These are phyloP conservation scores for Brachynemurus nebulosus DNA, from an alignment of 2,888 invertebrate species.

Conservation along the genomic window DNA sequence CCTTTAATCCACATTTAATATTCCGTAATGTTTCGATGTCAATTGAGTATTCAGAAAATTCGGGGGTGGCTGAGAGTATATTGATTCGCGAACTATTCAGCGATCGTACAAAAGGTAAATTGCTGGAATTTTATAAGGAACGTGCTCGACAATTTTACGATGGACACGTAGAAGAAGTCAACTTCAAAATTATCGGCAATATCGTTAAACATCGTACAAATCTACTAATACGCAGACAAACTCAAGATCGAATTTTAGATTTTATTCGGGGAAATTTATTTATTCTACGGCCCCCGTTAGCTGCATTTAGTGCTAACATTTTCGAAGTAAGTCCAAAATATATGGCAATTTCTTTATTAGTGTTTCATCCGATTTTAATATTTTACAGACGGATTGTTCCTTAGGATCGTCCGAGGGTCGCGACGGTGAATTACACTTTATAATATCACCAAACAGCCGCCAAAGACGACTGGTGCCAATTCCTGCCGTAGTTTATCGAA, in stretches of 20 bases:
- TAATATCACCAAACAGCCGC: slow-evolving; percentile 63
- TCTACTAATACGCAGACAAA: slow-evolving; percentile 61
- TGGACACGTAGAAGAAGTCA: slow-evolving; percentile 73
- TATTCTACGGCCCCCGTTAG: slow-evolving; percentile 58
- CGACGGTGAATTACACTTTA: slow-evolving; percentile 78
- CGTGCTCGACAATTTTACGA: slow-evolving; percentile 77
- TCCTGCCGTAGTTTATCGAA: slow-evolving; percentile 65
- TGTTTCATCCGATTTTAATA: slow-evolving; percentile 9
- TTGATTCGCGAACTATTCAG: slow-evolving; percentile 74
- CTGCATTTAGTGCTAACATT: slow-evolving; percentile 69
- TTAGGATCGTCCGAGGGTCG: slow-evolving; percentile 59
- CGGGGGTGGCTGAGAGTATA: slow-evolving; percentile 65
- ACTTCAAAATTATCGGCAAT: slow-evolving; percentile 69
- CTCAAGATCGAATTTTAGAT: slow-evolving; percentile 61
- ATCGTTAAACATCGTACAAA: slow-evolving; percentile 70
- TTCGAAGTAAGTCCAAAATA: slow-evolving; percentile 43
- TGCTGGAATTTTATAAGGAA: slow-evolving; percentile 77
- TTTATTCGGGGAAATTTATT: slow-evolving; percentile 61
- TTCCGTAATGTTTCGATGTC: slow-evolving; percentile 77
- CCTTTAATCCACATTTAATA: slow-evolving; percentile 79
- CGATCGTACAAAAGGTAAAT: slow-evolving; percentile 63
- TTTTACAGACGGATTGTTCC: slow-evolving; percentile 63
- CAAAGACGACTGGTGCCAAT: slow-evolving; percentile 70
- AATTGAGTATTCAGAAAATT: slow-evolving; percentile 47
- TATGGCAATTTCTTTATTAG: neutral